Base-by-base conservation (phyloP, 2,113 vertebrate species). In the Poicephalus meyeri region DNA sequence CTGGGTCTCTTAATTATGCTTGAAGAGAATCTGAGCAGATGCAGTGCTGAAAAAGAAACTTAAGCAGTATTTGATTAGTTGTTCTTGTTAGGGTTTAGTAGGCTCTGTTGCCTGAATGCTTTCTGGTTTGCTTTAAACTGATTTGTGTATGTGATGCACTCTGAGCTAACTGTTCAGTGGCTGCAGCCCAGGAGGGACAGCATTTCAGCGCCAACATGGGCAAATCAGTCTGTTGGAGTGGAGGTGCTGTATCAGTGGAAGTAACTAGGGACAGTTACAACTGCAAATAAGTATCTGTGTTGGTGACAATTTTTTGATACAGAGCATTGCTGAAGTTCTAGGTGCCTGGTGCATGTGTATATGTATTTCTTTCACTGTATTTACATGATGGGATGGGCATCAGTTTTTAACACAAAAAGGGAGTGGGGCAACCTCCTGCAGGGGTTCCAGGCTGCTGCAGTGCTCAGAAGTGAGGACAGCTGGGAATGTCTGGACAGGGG, bases 51-150 rank as follows among this genome's bases (percentile, higher is more conserved):
- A 13, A 9, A 50, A 60, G 41, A 20, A 25, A 25, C 5, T 2
- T 1, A 9, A 56, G 19, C 0, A 0, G 21, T 33, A 13, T n/a
- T 47, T 0, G 1, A 0, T 39, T 24, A 15, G 33, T 16, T 76
- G 37, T 63, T 47, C 10, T 15, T 46, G n/a, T 26, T 46, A 11
- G 39, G 9, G 77, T 58, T 41, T 37, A 28, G 6, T 3, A 21
- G 60, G 33, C 56, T 70, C 7, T 3, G 26, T 11, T 55, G 37
- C 28, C 58, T 35, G 56, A 3, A 2, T 4, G 23, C 6, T 0
- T 64, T 61, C 25, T 1, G 6, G 35, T 49, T 69, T 56, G 61
- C 63, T 26, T 24, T 49, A 2, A 9, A 1, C 9, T 11, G 41
- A 44, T 13, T 21, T 60, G 64, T 33, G 26, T 16, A 21, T 13